A percentile compares a stretch with the other conserved stretches of the same genome.
Conservation (phyloP, 2,888 invertebrate species). For the Stictocephala bisonia region DNA sequence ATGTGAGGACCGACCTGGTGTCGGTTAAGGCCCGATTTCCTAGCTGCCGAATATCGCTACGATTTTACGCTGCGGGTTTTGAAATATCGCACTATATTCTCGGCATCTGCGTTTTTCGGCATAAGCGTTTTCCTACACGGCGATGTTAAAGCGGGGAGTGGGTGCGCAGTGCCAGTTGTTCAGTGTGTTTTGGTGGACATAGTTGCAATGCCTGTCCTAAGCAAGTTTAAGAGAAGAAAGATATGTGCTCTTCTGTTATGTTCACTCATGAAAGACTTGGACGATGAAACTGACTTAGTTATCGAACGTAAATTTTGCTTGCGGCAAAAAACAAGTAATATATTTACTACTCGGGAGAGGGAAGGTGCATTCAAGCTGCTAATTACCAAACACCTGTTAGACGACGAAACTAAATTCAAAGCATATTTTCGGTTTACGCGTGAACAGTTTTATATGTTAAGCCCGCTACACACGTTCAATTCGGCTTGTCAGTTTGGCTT, state of each 20-base stretch:
- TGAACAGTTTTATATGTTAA: constrained; percentile 2
- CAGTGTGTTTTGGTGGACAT: background rate
- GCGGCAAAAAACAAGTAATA: constrained; percentile 31
- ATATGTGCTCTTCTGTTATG: constrained; percentile 6
- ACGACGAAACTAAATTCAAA: constrained; percentile 32
- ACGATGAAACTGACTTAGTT: constrained; percentile 6
- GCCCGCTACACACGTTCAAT: no score
- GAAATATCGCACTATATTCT: background rate
- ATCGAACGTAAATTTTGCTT: constrained; percentile 25
- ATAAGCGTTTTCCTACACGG: constrained; percentile 2
- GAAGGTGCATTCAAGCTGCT: constrained; percentile 17
- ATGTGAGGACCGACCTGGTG: no score
- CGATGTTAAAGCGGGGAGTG: background rate
- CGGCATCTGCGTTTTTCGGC: constrained; percentile 7
- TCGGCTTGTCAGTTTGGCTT: no score
- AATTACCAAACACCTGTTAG: constrained; percentile 34
- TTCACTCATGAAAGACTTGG: constrained; percentile 33
- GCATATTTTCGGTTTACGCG: constrained; percentile 12
- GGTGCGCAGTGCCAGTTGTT: background rate
- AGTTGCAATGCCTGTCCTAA: background rate
- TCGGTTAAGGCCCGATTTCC: constrained; percentile 12
- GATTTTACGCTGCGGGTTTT: constrained; percentile 10
- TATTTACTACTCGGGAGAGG: constrained; percentile 25
- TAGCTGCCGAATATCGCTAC: constrained; percentile 31
- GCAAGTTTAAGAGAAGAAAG: constrained; percentile 11